These are phyloP conservation scores for Eumacrocentrus americanus DNA, from an alignment of 2,888 invertebrate genomes.

Conservation along the genomic window DNA sequence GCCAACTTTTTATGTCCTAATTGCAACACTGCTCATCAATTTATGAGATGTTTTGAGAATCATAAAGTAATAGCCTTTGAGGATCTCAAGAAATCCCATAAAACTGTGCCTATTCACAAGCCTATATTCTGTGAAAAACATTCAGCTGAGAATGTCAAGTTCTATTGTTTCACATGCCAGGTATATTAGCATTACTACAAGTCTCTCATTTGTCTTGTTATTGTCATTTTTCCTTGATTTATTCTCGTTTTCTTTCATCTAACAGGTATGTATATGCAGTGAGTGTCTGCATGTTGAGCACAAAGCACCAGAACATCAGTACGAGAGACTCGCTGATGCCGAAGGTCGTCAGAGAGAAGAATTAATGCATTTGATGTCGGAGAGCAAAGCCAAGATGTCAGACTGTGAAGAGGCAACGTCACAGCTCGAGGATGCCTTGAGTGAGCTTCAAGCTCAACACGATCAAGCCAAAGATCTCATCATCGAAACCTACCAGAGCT, in stretches of 20 bases:
- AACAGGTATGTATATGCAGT: slow-evolving; percentile 84
- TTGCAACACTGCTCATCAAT: slow-evolving; percentile 94
- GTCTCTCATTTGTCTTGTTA: too few relatives aligned
- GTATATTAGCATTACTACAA: too few relatives aligned
- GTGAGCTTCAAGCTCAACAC: slow-evolving; percentile 85
- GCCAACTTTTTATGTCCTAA: slow-evolving; percentile 92
- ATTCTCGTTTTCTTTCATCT: too few relatives aligned
- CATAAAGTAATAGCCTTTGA: slow-evolving; percentile 91
- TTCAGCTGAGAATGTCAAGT: slow-evolving; percentile 82
- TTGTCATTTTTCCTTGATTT: too few relatives aligned
- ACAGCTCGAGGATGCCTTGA: slow-evolving; percentile 78
- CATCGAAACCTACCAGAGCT: slow-evolving; percentile 79
- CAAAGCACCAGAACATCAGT: slow-evolving; percentile 80
- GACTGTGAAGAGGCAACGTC: slow-evolving; percentile 78
- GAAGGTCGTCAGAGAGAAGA: slow-evolving; percentile 81
- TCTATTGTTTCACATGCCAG: slow-evolving; percentile 86
- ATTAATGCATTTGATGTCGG: slow-evolving; percentile 74
- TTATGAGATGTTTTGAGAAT: slow-evolving; percentile 96
- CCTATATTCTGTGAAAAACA: slow-evolving; percentile 86
- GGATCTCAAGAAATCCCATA: slow-evolving; percentile 79
- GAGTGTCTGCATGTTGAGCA: slow-evolving; percentile 86
- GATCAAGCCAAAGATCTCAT: slow-evolving; percentile 85
- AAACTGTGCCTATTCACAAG: slow-evolving; percentile 85
- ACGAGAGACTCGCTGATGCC: slow-evolving; percentile 81
- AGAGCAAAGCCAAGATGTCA: slow-evolving; percentile 77